Base-by-base conservation (phyloP, 2,113 vertebrate genomes). In the Corythaixoides concolor region DNA sequence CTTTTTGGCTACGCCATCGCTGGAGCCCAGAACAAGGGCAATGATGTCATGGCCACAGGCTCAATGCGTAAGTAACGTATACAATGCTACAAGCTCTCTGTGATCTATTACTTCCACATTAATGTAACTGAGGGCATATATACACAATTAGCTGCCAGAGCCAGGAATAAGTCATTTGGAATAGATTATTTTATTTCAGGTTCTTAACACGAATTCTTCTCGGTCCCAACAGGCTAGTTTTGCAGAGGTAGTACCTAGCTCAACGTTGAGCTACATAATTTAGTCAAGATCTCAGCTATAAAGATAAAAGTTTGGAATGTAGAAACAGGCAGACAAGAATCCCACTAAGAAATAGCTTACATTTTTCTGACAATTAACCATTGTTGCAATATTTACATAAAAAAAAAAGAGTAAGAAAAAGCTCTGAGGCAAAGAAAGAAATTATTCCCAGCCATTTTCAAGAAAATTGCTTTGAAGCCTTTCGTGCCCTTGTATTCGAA, bases 361-460 rank as follows among this genome's bases (percentile, higher is more conserved):
- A 96, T 95, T 97, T 95, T 94, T 93, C 91, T 82, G 79, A 94
- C 82, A 93, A 89, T 85, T 90, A 95, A 59, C 77, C 74, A 91
- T 96, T 94, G 85, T 93, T 94, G 50, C 45, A 85, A 95, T 79
- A 85, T 93, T 87, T 94, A 69, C 89, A 66, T 89, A 20, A 60
- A n/a, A 83, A 78, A 78, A 45, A 43, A 80, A 47, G 6, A 28
- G 17, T 32, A 77, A 37, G 39, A 78, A 91, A 78, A 86, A 58
- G 19, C 75, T 95, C 81, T 59, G 63, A 39, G 21, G n/a, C 60
- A 75, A 90, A 94, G 80, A 70, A 85, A 56, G 37, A 88, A 94
- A 74, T 69, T 85, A 77, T 67, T 91, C 69, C 35, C 70, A 94
- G 64, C 15, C 22, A 77, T 94, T 94, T 85, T 85, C 52, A 94